Conservation (phyloP, 2,888 invertebrate genomes). For the Lasius fuliginosus region DNA sequence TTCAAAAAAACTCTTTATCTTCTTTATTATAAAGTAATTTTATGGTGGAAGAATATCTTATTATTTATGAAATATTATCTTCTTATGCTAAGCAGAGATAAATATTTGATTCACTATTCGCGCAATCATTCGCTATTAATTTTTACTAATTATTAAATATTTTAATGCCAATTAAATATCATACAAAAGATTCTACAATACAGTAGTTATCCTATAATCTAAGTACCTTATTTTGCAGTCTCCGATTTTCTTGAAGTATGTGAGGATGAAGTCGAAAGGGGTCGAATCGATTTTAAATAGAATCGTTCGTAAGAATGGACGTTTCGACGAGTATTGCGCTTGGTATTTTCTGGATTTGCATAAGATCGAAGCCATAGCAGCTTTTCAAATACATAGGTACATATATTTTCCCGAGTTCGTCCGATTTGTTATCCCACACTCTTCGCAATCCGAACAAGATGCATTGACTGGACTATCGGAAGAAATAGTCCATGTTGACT, state of each 20-base stretch:
- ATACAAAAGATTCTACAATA: too few relatives aligned
- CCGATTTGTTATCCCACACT: constrained; percentile 55
- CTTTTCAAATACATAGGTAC: constrained; percentile 64
- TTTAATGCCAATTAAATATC: background rate
- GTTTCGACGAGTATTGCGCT: constrained; percentile 62
- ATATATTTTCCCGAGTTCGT: constrained; percentile 59
- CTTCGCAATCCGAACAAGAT: constrained; percentile 37
- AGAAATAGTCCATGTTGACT: constrained; percentile 6
- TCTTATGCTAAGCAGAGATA: background rate
- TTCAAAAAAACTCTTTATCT: background rate
- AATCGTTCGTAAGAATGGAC: constrained; percentile 69
- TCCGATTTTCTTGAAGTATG: constrained; percentile 8
- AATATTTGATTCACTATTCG: background rate
- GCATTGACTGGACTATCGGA: constrained; percentile 19
- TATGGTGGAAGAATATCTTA: background rate
- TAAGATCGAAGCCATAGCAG: constrained; percentile 68
- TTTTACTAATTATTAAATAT: constrained; percentile 12
- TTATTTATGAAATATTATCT: background rate
- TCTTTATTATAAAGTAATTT: background rate
- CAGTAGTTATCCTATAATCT: background rate
- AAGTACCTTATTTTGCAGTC: constrained; percentile 5
- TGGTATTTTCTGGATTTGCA: constrained; percentile 69
- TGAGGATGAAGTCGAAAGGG: constrained; percentile 20
- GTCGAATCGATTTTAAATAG: constrained; percentile 73
- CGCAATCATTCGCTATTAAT: background rate